Evolutionary conservation across 1,140 invertebrate genomes (phyloP).

Genomic region (Tetranychus urticae): DNA sequence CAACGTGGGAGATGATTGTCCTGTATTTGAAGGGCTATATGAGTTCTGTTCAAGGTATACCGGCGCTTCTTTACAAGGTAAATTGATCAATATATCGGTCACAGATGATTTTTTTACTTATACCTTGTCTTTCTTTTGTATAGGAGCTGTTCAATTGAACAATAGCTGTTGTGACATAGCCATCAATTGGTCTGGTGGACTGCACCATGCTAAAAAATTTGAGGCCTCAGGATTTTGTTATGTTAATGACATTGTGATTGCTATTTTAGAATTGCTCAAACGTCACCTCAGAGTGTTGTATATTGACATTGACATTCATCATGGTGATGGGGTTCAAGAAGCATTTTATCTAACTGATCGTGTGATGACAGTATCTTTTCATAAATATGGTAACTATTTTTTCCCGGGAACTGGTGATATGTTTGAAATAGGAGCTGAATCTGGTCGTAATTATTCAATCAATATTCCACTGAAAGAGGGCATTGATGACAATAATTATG

Average conservation of each 20-base stretch:
- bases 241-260: slow-evolving; percentile 96
- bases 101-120: not conserved
- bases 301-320: slow-evolving; percentile 98
- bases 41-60: slow-evolving; percentile 97
- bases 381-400: slow-evolving; percentile 95
- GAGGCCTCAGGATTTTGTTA: slow-evolving; percentile 86
- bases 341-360: slow-evolving; percentile 95
- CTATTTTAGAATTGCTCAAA: slow-evolving; percentile 83
- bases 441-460: slow-evolving; percentile 78
- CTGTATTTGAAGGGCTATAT: slow-evolving; percentile 93
- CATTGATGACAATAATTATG: slow-evolving; percentile 65
- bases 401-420: slow-evolving; percentile 81
- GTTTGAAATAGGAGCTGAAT: slow-evolving; percentile 85
- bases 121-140: slow-evolving; percentile 7
- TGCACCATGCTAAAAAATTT: slow-evolving; percentile 99
- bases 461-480: slow-evolving; percentile 92
- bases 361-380: slow-evolving; percentile 98
- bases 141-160: slow-evolving; percentile 68
- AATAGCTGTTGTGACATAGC: slow-evolving; percentile 82
- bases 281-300: slow-evolving; percentile 88
- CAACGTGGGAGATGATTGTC: slow-evolving; percentile 96
- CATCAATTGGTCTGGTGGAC: slow-evolving; percentile 94
- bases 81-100: not conserved
- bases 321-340: slow-evolving; percentile 97
- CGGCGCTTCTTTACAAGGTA: slow-evolving; percentile 64